These are phyloP conservation scores for Alsophila aescularia DNA, from an alignment of 2,888 invertebrate species.

Conservation along the genomic window DNA sequence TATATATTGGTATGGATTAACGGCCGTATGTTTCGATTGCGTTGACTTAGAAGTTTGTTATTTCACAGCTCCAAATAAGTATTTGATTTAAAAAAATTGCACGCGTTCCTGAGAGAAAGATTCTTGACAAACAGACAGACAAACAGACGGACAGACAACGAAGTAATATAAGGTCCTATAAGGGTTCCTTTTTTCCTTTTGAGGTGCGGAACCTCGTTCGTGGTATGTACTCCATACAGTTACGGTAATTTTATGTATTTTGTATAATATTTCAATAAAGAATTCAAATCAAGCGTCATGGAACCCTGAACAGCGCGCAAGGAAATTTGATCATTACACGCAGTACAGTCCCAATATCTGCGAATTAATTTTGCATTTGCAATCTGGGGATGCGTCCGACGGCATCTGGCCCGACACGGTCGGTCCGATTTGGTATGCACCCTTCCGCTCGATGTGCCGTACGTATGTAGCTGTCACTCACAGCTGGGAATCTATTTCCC, in stretches of 20 bases:
- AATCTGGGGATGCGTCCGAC: constrained; percentile 70
- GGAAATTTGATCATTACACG: constrained; percentile 37
- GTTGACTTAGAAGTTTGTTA: too few species aligned
- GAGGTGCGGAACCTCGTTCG: too few species aligned
- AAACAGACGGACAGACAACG: too few species aligned
- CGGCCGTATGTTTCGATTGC: too few species aligned
- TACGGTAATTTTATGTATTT: not conserved
- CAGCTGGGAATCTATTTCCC: constrained; percentile 30
- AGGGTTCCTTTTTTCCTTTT: too few species aligned
- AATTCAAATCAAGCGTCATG: constrained; percentile 6
- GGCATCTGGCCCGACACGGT: constrained; percentile 62
- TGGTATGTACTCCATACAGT: too few species aligned
- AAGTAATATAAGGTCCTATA: too few species aligned
- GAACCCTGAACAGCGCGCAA: constrained; percentile 26
- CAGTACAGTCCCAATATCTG: constrained; percentile 47
- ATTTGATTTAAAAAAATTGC: too few species aligned
- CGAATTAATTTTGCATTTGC: constrained; percentile 75
- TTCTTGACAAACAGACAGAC: too few species aligned
- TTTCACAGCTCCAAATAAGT: too few species aligned
- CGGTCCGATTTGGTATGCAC: constrained; percentile 79
- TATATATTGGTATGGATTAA: too few species aligned
- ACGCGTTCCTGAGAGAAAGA: too few species aligned
- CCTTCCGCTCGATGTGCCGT: constrained; percentile 57
- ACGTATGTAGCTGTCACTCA: constrained; percentile 38
- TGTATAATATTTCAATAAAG: not conserved